phyloP scores from a whole-genome alignment of 64 coral and sea anemone genomes.

The Montipora efflorescens region DNA sequence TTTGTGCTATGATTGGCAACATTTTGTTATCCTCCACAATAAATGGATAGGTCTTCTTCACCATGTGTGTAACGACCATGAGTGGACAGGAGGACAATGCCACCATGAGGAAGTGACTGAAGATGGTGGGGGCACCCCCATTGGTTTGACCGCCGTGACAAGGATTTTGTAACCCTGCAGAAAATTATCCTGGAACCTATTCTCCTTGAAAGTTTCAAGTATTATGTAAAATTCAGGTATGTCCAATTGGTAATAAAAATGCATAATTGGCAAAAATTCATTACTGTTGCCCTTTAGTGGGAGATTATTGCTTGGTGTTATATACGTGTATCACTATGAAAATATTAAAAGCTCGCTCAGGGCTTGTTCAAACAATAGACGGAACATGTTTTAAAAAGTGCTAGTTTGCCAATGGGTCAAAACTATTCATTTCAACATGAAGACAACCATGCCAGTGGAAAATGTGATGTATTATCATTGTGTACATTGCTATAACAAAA shows the following conservation, averaged over 20 bases:
- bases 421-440: too few species aligned
- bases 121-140: neutral
- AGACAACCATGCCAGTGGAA: neutral
- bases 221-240: slow-evolving; percentile 43
- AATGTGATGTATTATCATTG: neutral
- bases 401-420: too few species aligned
- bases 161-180: slow-evolving; percentile 39
- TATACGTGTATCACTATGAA: neutral
- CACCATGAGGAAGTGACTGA: neutral
- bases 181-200: slow-evolving; percentile 23
- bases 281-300: neutral
- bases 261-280: neutral
- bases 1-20: neutral
- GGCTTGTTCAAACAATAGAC: too few species aligned
- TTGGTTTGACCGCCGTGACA: slow-evolving; percentile 49
- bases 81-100: slow-evolving; percentile 43
- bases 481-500: neutral
- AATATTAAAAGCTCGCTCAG: too few species aligned
- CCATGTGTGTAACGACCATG: slow-evolving; percentile 54
- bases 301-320: neutral
- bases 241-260: neutral
- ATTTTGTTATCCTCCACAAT: neutral
- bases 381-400: too few species aligned
- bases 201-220: slow-evolving; percentile 14
- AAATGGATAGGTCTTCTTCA: slow-evolving; percentile 49